Evolutionary conservation across 2,113 vertebrate genomes (phyloP).

Genomic region (Epinephelus fuscoguttatus): DNA sequence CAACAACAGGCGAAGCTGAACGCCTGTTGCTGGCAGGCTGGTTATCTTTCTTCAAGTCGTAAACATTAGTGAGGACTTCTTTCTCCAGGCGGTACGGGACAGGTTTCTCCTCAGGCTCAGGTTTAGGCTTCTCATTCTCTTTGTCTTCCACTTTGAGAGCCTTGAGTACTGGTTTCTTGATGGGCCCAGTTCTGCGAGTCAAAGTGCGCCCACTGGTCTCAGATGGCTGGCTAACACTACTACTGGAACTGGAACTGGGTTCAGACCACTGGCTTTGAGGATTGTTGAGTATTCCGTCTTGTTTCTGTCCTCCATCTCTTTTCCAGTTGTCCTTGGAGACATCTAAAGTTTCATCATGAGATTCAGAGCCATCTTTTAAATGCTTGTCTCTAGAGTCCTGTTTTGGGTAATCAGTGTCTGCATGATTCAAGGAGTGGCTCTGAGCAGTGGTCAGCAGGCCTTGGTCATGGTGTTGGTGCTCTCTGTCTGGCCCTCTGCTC

Average conservation of each 20-base stretch:
- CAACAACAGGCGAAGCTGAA: conserved; percentile 76
- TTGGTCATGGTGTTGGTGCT: conserved; percentile 79
- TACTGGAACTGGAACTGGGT: conserved; percentile 76
- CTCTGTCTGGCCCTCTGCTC: conserved; percentile 84
- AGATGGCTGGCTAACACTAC: conserved; percentile 84
- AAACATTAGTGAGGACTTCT: conserved; percentile 79
- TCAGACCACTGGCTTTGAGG: conserved; percentile 88
- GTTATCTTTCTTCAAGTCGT: conserved; percentile 87
- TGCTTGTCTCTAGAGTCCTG: conserved; percentile 85
- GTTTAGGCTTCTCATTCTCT: conserved; percentile 94
- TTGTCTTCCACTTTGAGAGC: conserved; percentile 98
- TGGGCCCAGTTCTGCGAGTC: conserved; percentile 92
- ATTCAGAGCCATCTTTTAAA: conserved; percentile 82
- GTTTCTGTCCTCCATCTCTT: conserved; percentile 84
- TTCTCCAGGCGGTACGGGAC: conserved; percentile 87
- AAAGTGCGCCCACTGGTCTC: conserved; percentile 87
- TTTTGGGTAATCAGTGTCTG: conserved; percentile 85
- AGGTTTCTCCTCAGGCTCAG: conserved; percentile 87
- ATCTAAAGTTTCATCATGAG: conserved; percentile 77
- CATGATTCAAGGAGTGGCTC: conserved; percentile 79
- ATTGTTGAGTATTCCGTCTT: conserved; percentile 73
- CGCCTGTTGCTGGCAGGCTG: conserved; percentile 74
- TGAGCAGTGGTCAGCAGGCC: conserved; percentile 80
- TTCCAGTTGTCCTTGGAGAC: conserved; percentile 89
- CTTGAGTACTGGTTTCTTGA: conserved; percentile 98